Percentiles rank a stretch among this genome's conserved stretches.
These are phyloP conservation scores for Tetramorium alpestre DNA, from an alignment of 1,140 invertebrate species.

Conservation along the genomic window DNA sequence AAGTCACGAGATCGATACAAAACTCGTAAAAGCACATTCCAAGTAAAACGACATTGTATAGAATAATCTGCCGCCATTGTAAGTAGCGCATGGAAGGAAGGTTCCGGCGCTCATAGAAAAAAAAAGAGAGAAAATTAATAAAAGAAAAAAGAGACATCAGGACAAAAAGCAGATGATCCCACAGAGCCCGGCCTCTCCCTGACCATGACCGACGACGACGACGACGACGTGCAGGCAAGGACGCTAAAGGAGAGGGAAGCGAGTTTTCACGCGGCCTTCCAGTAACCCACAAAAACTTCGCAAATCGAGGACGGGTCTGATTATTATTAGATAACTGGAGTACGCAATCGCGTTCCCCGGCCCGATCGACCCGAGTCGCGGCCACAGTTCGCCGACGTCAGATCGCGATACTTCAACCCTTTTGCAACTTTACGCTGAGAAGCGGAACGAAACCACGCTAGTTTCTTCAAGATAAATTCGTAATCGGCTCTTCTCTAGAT, in stretches of 20 bases:
- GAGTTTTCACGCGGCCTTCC: conserved; percentile 40
- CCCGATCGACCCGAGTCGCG: neutral
- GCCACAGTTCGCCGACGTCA: neutral
- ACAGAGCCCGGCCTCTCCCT: conserved; percentile 21
- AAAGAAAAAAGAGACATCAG: neutral
- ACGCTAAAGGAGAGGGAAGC: neutral
- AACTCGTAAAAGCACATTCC: conserved; percentile 19
- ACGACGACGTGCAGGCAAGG: neutral
- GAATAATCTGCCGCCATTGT: neutral
- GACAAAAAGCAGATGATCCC: conserved; percentile 3
- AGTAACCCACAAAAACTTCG: conserved; percentile 60
- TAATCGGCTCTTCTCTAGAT: neutral
- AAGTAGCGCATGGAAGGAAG: neutral
- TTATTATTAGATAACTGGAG: conserved; percentile 33
- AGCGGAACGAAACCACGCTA: neutral
- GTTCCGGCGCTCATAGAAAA: neutral
- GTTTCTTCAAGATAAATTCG: neutral
- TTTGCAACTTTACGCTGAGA: neutral
- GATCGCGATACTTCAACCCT: neutral
- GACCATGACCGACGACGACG: conserved; percentile 68
- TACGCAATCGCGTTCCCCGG: conserved; percentile 42
- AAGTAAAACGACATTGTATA: neutral
- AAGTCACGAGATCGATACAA: conserved; percentile 3
- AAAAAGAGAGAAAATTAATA: neutral
- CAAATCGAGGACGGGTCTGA: conserved; percentile 32